Conservation (phyloP, 2,113 vertebrate genomes). For the Phyllostomus discolor region DNA sequence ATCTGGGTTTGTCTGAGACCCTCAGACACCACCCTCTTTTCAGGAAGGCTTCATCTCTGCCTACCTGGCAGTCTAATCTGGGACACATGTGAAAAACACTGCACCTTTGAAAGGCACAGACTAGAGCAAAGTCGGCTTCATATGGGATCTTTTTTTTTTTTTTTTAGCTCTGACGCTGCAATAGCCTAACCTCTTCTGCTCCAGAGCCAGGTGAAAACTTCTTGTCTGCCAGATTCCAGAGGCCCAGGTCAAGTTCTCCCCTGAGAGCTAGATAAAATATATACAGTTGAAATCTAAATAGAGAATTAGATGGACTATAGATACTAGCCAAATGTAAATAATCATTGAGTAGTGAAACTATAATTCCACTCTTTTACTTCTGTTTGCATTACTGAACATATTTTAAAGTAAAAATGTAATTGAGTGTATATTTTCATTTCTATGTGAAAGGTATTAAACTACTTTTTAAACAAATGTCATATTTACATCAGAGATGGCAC, state of each 20-base stretch:
- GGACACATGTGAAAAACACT: background rate
- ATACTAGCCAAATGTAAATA: background rate
- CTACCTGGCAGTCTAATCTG: background rate
- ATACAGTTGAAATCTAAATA: background rate
- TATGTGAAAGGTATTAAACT: background rate
- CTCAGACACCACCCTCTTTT: background rate
- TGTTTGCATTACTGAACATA: background rate
- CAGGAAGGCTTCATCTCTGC: background rate
- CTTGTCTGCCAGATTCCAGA: background rate
- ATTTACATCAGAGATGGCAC: background rate
- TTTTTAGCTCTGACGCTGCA: background rate
- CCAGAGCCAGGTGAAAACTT: background rate
- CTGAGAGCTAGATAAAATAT: background rate
- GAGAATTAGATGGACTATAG: background rate
- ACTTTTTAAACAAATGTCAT: background rate
- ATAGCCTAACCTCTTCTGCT: background rate
- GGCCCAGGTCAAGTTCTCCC: background rate
- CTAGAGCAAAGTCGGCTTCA: background rate
- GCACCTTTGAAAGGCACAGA: background rate
- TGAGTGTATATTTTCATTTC: background rate
- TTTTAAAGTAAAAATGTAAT: background rate
- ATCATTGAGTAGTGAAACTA: background rate
- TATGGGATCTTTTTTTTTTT: too few species aligned
- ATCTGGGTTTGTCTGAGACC: background rate
- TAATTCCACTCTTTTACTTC: background rate